Evolutionary conservation across 2,113 vertebrate genomes (phyloP).

Genomic region (Serinus canaria): DNA sequence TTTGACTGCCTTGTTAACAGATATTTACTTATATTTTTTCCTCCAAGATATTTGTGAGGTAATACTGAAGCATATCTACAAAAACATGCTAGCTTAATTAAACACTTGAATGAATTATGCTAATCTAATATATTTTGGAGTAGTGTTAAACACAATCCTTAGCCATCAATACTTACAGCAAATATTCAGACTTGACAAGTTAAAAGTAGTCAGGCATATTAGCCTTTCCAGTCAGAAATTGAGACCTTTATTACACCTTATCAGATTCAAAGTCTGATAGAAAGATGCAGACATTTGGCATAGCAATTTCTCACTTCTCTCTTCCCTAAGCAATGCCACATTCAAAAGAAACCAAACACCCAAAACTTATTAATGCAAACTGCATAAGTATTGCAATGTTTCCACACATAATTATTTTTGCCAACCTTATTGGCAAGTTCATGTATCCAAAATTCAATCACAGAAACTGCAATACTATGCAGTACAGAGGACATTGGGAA

Average conservation of each 20-base stretch:
- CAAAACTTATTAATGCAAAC: background rate
- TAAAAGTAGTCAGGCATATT: background rate
- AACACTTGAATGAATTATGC: background rate
- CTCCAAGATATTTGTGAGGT: accelerated
- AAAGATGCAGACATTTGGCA: background rate
- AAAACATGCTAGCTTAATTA: background rate
- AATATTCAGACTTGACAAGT: background rate
- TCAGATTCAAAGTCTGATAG: background rate
- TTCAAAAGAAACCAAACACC: background rate
- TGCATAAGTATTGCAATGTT: background rate
- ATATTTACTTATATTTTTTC: background rate
- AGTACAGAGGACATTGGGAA: background rate
- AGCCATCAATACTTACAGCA: background rate
- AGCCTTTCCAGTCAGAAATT: background rate
- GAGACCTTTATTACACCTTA: background rate
- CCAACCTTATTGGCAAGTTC: background rate
- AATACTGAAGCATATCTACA: background rate
- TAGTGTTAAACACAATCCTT: background rate
- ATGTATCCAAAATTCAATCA: background rate
- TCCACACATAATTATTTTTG: background rate
- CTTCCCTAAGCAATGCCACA: background rate
- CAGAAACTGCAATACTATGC: background rate
- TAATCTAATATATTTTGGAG: background rate
- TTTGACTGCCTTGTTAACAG: background rate
- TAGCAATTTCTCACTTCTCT: background rate